Evolutionary conservation across 1,140 invertebrate species (phyloP).

Genomic region (Drosophila ambigua): DNA sequence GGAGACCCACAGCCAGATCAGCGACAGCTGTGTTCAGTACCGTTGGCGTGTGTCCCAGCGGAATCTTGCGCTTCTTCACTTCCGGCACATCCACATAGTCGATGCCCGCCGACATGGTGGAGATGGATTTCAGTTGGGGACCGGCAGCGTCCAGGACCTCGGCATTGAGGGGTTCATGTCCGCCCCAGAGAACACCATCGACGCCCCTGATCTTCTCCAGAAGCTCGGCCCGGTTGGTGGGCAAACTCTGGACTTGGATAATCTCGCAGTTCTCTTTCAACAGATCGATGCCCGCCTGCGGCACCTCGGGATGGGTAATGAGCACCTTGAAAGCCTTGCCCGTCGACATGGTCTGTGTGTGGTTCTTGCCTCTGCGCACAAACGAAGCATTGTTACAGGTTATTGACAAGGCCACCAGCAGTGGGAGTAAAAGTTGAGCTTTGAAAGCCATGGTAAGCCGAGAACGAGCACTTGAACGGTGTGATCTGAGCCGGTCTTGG

Average conservation of each 20-base stretch:
- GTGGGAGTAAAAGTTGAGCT: slow-evolving; percentile 19
- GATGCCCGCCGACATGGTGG: slow-evolving; percentile 94
- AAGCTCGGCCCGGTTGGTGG: slow-evolving; percentile 84
- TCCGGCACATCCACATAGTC: slow-evolving; percentile 91
- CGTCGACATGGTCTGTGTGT: slow-evolving; percentile 57
- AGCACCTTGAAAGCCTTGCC: slow-evolving; percentile 81
- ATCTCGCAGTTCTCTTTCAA: slow-evolving; percentile 73
- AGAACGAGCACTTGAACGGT: slow-evolving; percentile 12
- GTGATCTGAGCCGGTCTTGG: slow-evolving; percentile 36
- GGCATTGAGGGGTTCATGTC: slow-evolving; percentile 89
- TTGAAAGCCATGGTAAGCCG: slow-evolving; percentile 37
- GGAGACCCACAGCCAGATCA: slow-evolving; percentile 90
- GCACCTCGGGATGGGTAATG: slow-evolving; percentile 83
- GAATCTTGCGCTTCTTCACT: slow-evolving; percentile 88
- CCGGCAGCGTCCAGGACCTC: slow-evolving; percentile 90
- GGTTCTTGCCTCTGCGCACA: slow-evolving; percentile 39
- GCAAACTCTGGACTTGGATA: slow-evolving; percentile 60
- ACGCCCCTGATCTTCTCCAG: slow-evolving; percentile 87
- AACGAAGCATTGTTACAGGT: slow-evolving; percentile 46
- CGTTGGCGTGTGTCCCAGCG: slow-evolving; percentile 94
- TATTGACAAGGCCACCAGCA: slow-evolving; percentile 35
- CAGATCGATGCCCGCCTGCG: slow-evolving; percentile 82
- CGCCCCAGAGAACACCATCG: slow-evolving; percentile 88
- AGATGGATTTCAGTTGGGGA: slow-evolving; percentile 91
- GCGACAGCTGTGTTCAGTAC: slow-evolving; percentile 96